phyloP scores from a whole-genome alignment of 2,113 vertebrate species.

The Arizona elegans region DNA sequence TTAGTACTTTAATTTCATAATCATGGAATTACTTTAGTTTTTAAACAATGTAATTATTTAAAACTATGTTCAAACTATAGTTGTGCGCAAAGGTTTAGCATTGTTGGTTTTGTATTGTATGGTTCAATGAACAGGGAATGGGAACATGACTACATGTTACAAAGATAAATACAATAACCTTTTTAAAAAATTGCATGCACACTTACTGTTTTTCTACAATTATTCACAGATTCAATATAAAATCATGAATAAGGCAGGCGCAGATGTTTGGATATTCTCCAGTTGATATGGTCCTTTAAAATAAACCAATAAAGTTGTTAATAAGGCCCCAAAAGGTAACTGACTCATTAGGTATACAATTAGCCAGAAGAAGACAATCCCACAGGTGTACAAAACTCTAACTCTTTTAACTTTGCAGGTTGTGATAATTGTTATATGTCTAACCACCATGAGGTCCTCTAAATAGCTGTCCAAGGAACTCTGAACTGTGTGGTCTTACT shows the following conservation, averaged over 20 bases:
- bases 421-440: not conserved
- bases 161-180: not conserved
- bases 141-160: not conserved
- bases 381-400: not conserved
- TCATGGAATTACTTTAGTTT: not conserved
- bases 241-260: not conserved
- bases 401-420: not conserved
- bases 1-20: not conserved
- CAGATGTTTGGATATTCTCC: not conserved
- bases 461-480: not conserved
- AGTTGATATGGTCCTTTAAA: not conserved
- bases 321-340: not conserved
- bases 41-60: not conserved
- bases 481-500: not conserved
- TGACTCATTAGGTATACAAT: not conserved
- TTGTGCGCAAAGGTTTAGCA: not conserved
- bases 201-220: not conserved
- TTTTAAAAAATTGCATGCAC: not conserved
- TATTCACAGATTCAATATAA: not conserved
- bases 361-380: not conserved
- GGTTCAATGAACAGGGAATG: not conserved
- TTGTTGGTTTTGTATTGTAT: not conserved
- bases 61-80: not conserved
- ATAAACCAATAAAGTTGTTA: not conserved
- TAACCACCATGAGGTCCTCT: not conserved